These are phyloP conservation scores for Stictonetta naevosa DNA, from an alignment of 2,113 vertebrate genomes.

Conservation along the genomic window DNA sequence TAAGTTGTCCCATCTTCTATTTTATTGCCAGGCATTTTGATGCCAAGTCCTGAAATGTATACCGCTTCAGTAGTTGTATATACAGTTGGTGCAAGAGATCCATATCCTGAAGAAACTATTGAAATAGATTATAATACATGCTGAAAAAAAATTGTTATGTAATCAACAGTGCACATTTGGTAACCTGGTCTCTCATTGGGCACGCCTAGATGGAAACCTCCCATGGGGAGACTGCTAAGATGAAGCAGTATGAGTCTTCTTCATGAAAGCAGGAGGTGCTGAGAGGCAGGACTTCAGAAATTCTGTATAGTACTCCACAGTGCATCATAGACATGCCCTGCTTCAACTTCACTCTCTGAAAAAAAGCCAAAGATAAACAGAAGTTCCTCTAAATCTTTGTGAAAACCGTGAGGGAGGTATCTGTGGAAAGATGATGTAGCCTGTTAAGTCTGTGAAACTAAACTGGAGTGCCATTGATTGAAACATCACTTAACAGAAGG, in stretches of 20 bases:
- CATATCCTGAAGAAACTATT: conserved; percentile 21
- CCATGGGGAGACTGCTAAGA: not conserved
- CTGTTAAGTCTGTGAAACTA: not conserved
- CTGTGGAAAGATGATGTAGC: not conserved
- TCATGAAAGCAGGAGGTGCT: not conserved
- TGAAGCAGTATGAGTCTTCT: not conserved
- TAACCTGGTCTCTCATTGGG: not conserved
- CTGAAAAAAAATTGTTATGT: not conserved
- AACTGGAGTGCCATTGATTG: not conserved
- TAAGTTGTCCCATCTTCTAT: not conserved
- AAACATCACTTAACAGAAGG: not conserved
- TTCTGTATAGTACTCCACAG: not conserved
- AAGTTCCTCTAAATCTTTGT: not conserved
- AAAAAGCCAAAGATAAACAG: not conserved
- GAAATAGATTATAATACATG: conserved; percentile 7
- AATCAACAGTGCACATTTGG: not conserved
- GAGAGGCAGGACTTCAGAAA: not conserved
- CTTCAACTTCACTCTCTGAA: not conserved
- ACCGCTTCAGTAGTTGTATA: conserved; percentile 8
- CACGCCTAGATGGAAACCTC: not conserved
- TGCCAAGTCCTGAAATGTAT: conserved; percentile 47
- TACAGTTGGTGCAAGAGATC: conserved; percentile 48
- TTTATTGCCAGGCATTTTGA: not conserved
- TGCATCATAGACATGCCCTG: not conserved
- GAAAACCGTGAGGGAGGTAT: rapidly evolving